Conservation (phyloP, 1,140 invertebrate genomes). For the Whitmania pigra region DNA sequence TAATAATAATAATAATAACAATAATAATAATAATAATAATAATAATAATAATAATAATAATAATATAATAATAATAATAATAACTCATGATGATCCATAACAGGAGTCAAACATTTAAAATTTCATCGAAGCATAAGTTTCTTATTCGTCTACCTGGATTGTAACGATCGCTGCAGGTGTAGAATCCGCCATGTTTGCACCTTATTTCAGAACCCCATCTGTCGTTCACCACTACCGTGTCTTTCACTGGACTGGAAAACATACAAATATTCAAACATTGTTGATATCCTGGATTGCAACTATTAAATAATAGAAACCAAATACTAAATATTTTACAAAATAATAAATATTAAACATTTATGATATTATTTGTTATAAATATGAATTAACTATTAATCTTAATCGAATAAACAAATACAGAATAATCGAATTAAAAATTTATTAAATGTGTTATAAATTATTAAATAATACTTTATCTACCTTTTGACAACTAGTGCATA, state of each 20-base stretch:
- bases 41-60: too few species aligned
- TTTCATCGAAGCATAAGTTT: background rate
- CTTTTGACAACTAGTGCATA: background rate
- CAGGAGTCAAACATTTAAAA: background rate
- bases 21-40: too few species aligned
- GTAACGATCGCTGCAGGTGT: conserved; percentile 63
- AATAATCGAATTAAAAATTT: too few species aligned
- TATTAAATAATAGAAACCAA: background rate
- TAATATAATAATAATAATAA: too few species aligned
- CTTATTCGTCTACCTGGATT: conserved; percentile 52
- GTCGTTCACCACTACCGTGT: conserved; percentile 75
- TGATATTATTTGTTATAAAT: too few species aligned
- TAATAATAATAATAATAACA: too few species aligned
- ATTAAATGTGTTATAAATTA: too few species aligned
- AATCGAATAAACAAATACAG: too few species aligned
- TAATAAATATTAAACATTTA: too few species aligned
- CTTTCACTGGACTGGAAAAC: conserved; percentile 60
- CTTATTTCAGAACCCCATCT: conserved; percentile 63
- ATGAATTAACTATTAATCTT: too few species aligned
- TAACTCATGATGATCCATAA: too few species aligned
- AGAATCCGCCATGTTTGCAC: conserved; percentile 78
- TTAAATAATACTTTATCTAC: too few species aligned
- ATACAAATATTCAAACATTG: conserved; percentile 14
- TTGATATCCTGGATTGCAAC: background rate
- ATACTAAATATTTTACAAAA: background rate